These are phyloP conservation scores for Agonum fuliginosum DNA, from an alignment of 2,888 invertebrate species.

Conservation along the genomic window DNA sequence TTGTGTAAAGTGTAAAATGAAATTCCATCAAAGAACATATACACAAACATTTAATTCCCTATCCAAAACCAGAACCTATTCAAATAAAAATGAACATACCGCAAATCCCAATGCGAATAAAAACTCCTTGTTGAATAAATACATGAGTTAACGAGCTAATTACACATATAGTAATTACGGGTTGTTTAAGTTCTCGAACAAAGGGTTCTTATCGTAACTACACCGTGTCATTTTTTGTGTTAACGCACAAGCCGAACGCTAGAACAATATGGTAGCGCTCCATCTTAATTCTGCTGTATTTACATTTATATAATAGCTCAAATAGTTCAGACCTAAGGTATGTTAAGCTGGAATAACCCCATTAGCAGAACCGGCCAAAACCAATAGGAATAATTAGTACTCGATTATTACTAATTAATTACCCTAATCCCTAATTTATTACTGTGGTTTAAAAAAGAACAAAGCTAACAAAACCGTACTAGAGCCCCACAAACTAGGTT, in stretches of 20 bases:
- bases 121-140: constrained; percentile 43
- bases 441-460: no score
- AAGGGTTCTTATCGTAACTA: constrained; percentile 20
- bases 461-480: no score
- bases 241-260: neutral
- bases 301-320: no score
- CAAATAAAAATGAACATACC: neutral
- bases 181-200: constrained; percentile 10
- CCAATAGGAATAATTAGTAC: no score
- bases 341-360: no score
- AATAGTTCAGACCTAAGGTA: no score
- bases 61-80: neutral
- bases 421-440: no score
- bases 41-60: neutral
- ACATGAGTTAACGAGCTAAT: constrained; percentile 43
- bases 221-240: constrained; percentile 16
- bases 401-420: no score
- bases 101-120: neutral
- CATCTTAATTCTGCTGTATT: no score
- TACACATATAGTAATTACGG: constrained; percentile 43
- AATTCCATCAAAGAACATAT: neutral
- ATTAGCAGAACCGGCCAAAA: no score
- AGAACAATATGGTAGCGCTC: no score
- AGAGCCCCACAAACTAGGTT: no score
- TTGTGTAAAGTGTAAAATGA: neutral